Percentiles rank a stretch among this genome's conserved stretches.
These are phyloP conservation scores for Camelus bactrianus DNA, from an alignment of 2,113 vertebrate species.

Conservation along the genomic window DNA sequence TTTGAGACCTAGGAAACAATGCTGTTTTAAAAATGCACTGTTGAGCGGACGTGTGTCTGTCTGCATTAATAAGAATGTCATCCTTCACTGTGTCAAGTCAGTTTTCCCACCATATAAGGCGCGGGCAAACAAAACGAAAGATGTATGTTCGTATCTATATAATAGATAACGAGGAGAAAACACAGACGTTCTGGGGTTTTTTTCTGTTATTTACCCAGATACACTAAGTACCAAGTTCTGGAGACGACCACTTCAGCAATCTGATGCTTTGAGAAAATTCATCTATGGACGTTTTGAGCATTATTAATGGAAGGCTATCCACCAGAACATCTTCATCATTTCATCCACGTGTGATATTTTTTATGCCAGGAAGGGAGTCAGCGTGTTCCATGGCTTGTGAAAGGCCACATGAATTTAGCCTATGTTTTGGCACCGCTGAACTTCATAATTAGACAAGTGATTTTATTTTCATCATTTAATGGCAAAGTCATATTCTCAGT, in stretches of 20 bases:
- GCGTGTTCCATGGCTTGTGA: background rate
- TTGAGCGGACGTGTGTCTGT: background rate
- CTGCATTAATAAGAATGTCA: background rate
- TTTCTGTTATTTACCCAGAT: background rate
- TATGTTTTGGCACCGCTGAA: background rate
- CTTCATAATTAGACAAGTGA: constrained; percentile 38
- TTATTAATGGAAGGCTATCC: background rate
- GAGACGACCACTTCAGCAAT: background rate
- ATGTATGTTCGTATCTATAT: background rate
- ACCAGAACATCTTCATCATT: background rate
- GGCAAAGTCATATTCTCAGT: constrained; percentile 5
- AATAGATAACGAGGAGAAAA: background rate
- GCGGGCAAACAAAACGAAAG: background rate
- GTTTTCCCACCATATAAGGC: background rate
- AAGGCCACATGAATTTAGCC: background rate
- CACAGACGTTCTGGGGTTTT: background rate
- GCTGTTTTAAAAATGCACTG: background rate
- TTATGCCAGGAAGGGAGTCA: background rate
- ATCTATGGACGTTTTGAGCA: background rate
- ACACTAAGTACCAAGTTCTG: background rate
- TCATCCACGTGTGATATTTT: background rate
- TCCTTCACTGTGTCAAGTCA: background rate
- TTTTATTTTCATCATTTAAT: constrained; percentile 54
- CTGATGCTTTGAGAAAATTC: background rate
- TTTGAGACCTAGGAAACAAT: background rate